Evolutionary conservation across 30 jellyfish, hydroid and myxozoan species (phyloP), one percentile per base, ranked within the genome.

Genomic region (Catostylus mosaicus): DNA sequence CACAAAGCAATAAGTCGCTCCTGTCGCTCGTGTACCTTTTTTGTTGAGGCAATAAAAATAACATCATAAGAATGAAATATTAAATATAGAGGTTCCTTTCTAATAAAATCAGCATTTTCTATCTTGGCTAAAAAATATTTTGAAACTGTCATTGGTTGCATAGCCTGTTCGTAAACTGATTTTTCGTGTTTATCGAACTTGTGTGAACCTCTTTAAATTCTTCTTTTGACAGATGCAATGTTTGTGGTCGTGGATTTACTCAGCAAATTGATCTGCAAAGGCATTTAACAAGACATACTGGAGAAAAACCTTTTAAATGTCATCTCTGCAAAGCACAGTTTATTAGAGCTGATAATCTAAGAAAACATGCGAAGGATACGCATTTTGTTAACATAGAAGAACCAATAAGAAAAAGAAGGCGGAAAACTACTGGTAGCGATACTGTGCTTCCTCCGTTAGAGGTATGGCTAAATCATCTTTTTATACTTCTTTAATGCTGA

Each of bases 161-260:
- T n/a, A n/a, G n/a, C n/a, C n/a, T n/a, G n/a, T n/a, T n/a, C n/a
- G n/a, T n/a, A n/a, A n/a, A n/a, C n/a, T n/a, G n/a, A n/a, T n/a
- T n/a, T n/a, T n/a, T n/a, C n/a, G n/a, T n/a, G n/a, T n/a, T n/a
- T n/a, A n/a, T n/a, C n/a, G n/a, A n/a, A n/a, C n/a, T n/a, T n/a
- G n/a, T n/a, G n/a, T n/a, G n/a, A n/a, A n/a, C n/a, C n/a, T n/a
- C n/a, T n/a, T n/a, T n/a, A n/a, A n/a, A n/a, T 43, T 27, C 20
- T 16, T 50, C 63, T 66, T 26, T 23, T 74, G 71, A 33, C 75
- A 94, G 99, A 69, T 94, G 99, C 78, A 87, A 85, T 78, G 99
- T 94, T 24, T 94, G 99, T 57, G 99, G 99, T 16, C 96, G 99
- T 20, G 99, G 99, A 30, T 94, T 94, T 77, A 94, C 99, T 7